Conservation (phyloP, 2,797 vertebrate species). For the Corythornis leucogaster region DNA sequence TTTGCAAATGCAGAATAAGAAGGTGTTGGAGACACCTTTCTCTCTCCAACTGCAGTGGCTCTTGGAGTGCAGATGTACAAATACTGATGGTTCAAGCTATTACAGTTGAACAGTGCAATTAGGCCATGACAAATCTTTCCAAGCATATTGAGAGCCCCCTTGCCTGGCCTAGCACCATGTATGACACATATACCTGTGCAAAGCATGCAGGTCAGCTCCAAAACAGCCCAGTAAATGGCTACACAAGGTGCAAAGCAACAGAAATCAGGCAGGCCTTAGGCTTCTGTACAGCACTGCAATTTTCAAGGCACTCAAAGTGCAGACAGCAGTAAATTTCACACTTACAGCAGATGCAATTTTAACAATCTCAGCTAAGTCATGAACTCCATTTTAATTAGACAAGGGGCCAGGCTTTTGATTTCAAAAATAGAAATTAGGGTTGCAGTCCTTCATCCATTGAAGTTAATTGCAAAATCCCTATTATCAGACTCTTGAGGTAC, state of each 20-base stretch:
- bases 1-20: background rate
- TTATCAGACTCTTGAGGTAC: slow-evolving; percentile 63
- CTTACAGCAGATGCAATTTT: background rate
- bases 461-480: slow-evolving; percentile 70
- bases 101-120: background rate
- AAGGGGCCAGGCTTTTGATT: slow-evolving; percentile 54
- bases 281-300: background rate
- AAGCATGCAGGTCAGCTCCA: background rate
- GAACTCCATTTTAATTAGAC: slow-evolving; percentile 66
- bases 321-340: background rate
- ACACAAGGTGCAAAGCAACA: background rate
- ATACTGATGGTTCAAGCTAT: background rate
- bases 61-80: background rate
- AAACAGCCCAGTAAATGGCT: background rate
- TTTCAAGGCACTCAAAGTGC: background rate
- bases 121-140: background rate
- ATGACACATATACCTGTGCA: background rate
- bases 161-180: background rate
- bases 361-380: slow-evolving; percentile 36
- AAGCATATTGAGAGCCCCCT: background rate
- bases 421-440: slow-evolving; percentile 61
- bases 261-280: background rate
- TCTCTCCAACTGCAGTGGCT: background rate
- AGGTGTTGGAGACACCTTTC: background rate
- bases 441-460: slow-evolving; percentile 48